These are phyloP conservation scores for Girardinichthys multiradiatus DNA, from an alignment of 2,113 vertebrate genomes.

Conservation along the genomic window DNA sequence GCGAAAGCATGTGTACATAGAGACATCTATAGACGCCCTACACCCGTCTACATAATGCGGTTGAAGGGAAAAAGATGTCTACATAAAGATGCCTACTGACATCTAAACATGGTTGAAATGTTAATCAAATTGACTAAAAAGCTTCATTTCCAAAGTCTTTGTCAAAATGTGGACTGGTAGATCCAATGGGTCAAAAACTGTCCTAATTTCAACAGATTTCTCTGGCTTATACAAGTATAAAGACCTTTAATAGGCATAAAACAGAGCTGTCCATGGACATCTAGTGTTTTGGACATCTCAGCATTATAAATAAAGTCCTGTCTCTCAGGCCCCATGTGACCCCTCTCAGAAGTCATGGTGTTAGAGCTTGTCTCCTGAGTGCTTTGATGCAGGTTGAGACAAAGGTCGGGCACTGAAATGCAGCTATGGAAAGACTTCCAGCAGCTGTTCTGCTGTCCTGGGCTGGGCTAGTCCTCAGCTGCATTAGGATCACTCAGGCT, in stretches of 20 bases:
- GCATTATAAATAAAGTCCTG: slow-evolving; percentile 38
- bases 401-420: slow-evolving; percentile 74
- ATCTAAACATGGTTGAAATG: too few relatives aligned
- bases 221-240: background rate
- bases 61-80: too few relatives aligned
- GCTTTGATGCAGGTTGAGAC: slow-evolving; percentile 68
- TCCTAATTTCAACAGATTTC: too few relatives aligned
- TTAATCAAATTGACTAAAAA: too few relatives aligned
- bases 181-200: too few relatives aligned
- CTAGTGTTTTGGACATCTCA: slow-evolving; percentile 42
- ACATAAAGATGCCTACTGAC: too few relatives aligned
- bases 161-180: too few relatives aligned
- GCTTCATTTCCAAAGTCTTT: too few relatives aligned
- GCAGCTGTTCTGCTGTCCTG: slow-evolving; percentile 76
- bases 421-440: slow-evolving; percentile 71
- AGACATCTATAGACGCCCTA: too few relatives aligned
- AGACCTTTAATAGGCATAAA: background rate
- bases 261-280: background rate
- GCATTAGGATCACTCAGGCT: slow-evolving; percentile 76
- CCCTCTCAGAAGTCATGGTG: slow-evolving; percentile 49
- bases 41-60: too few relatives aligned
- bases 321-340: too few relatives aligned
- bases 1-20: too few relatives aligned
- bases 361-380: slow-evolving; percentile 69
- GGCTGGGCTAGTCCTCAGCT: slow-evolving; percentile 37